phyloP scores from a whole-genome alignment of 2,113 vertebrate species.

The Lasiurus borealis region DNA sequence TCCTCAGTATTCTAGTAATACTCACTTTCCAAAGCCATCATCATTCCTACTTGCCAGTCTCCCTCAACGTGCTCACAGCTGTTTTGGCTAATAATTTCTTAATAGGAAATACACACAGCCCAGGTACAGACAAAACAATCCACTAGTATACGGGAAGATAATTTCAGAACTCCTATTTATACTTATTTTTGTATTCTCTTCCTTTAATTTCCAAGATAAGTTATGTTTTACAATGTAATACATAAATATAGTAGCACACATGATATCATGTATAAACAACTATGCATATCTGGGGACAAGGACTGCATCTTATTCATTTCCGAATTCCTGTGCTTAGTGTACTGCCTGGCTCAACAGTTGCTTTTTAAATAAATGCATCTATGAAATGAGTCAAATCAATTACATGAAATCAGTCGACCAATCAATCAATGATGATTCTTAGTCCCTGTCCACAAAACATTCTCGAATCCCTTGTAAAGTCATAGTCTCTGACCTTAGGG shows the following conservation, averaged over 20 bases:
- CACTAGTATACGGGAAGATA: background rate
- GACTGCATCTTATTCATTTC: background rate
- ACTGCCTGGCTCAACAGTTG: background rate
- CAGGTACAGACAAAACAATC: background rate
- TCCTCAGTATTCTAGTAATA: background rate
- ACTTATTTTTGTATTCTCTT: conserved; percentile 8
- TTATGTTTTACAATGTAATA: background rate
- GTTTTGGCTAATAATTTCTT: background rate
- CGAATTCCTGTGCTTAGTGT: background rate
- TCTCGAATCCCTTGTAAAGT: background rate
- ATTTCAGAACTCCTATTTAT: conserved; percentile 33
- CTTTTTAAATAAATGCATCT: background rate
- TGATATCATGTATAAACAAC: background rate
- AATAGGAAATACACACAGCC: background rate
- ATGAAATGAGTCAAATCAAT: conserved; percentile 9
- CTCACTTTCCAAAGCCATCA: background rate
- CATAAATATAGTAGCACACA: background rate
- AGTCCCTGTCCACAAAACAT: background rate
- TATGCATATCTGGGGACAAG: background rate
- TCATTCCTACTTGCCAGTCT: background rate
- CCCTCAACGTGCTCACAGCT: background rate
- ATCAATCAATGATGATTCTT: background rate
- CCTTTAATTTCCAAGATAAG: conserved; percentile 33
- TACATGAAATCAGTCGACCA: background rate
- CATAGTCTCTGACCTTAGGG: background rate